phyloP scores from a whole-genome alignment of 2,113 vertebrate species.

The Emberiza fucata region DNA sequence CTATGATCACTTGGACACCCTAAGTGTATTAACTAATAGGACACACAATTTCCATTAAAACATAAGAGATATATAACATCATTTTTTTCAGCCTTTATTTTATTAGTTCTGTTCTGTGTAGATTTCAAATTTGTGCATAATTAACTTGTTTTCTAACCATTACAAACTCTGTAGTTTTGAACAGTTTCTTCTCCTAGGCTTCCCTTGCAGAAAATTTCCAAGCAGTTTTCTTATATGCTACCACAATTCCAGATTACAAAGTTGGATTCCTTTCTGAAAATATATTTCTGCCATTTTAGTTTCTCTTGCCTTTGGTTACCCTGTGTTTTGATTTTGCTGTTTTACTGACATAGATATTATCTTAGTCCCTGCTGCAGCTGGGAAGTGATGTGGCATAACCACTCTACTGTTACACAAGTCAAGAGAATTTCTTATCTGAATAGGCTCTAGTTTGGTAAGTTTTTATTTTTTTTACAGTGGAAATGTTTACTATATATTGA shows the following conservation, averaged over 20 bases:
- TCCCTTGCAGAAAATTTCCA: not conserved
- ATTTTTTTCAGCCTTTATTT: not conserved
- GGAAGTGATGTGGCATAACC: not conserved
- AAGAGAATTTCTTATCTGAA: not conserved
- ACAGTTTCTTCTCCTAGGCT: not conserved
- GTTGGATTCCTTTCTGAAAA: not conserved
- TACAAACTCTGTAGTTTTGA: not conserved
- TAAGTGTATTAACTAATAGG: not conserved
- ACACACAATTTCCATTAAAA: not conserved
- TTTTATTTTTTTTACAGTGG: not conserved
- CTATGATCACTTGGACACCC: not conserved
- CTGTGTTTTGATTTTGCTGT: not conserved
- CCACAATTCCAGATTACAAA: not conserved
- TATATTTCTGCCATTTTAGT: not conserved
- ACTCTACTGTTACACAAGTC: not conserved
- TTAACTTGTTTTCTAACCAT: not conserved
- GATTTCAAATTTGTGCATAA: not conserved
- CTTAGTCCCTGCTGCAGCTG: not conserved
- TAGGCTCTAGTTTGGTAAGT: not conserved
- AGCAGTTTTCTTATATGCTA: not conserved
- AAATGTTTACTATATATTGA: not conserved
- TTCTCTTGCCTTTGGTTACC: not conserved
- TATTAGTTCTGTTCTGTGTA: not conserved
- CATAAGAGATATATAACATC: not conserved
- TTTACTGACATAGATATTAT: not conserved